Conservation (phyloP, 2,113 vertebrate genomes). For the human (Homo sapiens) region DNA sequence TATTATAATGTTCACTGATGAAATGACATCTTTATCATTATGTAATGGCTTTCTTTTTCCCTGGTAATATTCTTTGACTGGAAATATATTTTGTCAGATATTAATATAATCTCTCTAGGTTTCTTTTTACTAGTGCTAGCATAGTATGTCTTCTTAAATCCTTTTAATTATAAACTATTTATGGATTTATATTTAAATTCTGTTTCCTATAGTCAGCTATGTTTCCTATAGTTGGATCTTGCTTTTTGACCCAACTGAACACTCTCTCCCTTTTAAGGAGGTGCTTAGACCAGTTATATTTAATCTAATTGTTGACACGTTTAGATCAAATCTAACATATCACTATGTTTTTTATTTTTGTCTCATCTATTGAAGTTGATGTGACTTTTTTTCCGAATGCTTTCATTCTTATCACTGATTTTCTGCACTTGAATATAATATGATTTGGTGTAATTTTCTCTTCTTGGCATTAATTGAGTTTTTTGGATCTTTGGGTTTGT, state of each 20-base stretch:
- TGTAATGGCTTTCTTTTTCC: neutral
- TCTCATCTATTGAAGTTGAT: neutral
- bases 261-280: neutral
- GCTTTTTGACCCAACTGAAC: neutral
- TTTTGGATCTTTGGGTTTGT: neutral
- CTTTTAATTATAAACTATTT: neutral
- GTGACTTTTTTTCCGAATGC: neutral
- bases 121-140: neutral
- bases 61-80: neutral
- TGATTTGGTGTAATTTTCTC: neutral
- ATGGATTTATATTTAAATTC: neutral
- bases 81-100: neutral
- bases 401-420: neutral
- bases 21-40: neutral
- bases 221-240: neutral
- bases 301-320: neutral
- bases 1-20: neutral
- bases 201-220: neutral
- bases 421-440: neutral
- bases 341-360: neutral
- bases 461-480: neutral
- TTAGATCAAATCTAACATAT: neutral
- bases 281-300: neutral
- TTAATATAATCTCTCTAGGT: neutral
- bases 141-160: neutral